phyloP scores from a whole-genome alignment of 2,113 vertebrate genomes.

The Anseranas semipalmata region DNA sequence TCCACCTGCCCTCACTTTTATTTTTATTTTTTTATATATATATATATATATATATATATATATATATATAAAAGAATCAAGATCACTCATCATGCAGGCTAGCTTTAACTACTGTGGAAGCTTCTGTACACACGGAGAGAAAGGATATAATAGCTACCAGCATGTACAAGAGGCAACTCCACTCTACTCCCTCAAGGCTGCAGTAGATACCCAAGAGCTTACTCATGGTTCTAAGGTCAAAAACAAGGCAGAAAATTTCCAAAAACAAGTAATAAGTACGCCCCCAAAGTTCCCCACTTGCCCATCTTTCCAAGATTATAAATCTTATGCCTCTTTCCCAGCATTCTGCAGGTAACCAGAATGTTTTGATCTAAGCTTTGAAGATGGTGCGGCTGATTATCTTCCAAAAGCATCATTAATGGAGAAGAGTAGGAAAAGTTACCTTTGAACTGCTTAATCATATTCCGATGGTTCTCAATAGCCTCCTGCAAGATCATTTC shows the following conservation, averaged over 20 bases:
- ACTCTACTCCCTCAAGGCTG: not conserved
- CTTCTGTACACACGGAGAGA: accelerated
- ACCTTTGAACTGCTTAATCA: conserved; percentile 97
- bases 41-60: too few relatives aligned
- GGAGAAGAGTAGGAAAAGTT: not conserved
- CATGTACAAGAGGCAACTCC: not conserved
- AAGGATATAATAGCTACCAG: not conserved
- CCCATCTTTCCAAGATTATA: not conserved
- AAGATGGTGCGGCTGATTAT: not conserved
- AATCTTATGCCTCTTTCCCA: not conserved
- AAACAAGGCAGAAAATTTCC: not conserved
- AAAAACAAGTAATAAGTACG: not conserved
- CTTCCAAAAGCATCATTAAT: not conserved
- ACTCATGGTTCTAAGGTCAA: not conserved
- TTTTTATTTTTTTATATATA: too few relatives aligned
- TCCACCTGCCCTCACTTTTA: not conserved
- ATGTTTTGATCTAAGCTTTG: not conserved
- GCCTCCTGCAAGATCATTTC: conserved; percentile 90
- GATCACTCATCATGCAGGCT: not conserved
- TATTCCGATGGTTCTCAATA: conserved; percentile 87
- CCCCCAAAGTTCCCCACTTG: not conserved
- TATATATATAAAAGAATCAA: too few relatives aligned
- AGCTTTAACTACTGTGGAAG: not conserved
- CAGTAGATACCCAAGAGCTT: not conserved
- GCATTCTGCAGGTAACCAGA: not conserved